Conservation (phyloP, 2,888 invertebrate species). For the Beris morrisii region DNA sequence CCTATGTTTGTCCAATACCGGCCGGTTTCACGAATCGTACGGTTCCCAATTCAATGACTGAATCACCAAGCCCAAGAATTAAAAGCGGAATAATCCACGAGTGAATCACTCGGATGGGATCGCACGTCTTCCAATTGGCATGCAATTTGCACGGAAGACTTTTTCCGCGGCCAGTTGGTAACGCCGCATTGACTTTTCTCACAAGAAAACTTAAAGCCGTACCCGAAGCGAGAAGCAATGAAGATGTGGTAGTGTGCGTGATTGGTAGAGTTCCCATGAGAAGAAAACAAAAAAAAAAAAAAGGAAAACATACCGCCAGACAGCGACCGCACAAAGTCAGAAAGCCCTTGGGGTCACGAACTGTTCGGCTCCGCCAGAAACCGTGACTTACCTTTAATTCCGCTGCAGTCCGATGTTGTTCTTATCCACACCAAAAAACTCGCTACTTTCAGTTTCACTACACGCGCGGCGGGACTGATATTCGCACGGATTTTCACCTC, state of each 20-base stretch:
- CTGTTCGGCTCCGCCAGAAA: neutral
- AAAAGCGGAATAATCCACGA: too few species aligned
- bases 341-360: neutral
- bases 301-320: too few species aligned
- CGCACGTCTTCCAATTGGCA: neutral
- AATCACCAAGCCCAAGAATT: too few species aligned
- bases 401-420: too few species aligned
- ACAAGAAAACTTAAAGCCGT: neutral
- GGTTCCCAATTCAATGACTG: too few species aligned
- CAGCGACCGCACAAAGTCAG: neutral
- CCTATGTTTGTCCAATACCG: too few species aligned
- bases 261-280: neutral
- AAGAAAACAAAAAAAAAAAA: neutral
- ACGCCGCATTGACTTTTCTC: neutral
- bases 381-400: neutral
- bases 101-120: neutral
- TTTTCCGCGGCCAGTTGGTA: neutral
- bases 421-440: too few species aligned
- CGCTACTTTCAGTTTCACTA: too few species aligned
- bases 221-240: neutral
- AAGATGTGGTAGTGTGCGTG: neutral
- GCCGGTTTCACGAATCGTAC: too few species aligned
- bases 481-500: neutral
- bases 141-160: neutral
- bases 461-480: neutral